Evolutionary conservation across 2,113 vertebrate species (phyloP), one percentile per base, ranked within the genome.

Genomic region (Hemichromis elongatus): DNA sequence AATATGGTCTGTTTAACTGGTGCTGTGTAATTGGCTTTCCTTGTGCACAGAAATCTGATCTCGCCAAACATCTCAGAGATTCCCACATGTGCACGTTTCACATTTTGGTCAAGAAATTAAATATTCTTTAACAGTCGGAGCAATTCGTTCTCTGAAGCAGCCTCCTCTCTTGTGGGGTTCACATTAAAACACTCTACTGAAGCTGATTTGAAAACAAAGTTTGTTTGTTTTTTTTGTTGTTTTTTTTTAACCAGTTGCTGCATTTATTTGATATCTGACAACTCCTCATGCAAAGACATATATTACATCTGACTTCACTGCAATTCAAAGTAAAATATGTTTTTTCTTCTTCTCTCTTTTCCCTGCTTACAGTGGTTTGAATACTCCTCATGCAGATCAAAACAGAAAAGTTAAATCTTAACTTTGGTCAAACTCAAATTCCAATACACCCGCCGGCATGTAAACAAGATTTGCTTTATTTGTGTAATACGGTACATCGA

Each of bases 201-300:
- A 80, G 81, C 83, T 83, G 77, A 90, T 63, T 79, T 54, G 45
- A 66, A 54, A 82, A 68, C 70, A 52, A 61, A 84, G 75, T 54
- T n/a, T n/a, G n/a, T n/a, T n/a, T n/a, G n/a, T n/a, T n/a, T n/a
- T n/a, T n/a, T n/a, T n/a, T n/a, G 30, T 87, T 84, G 6, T 21
- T 40, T 83, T 86, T 66, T 47, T 73, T 85, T 89, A 90, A 88
- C 84, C n/a, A 55, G 79, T 85, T 83, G 45, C 81, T 89, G 77
- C 89, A 90, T 83, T 88, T 88, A 88, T 93, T 93, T 94, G 91
- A 93, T 93, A 87, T 94, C 82, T 87, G 85, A 90, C 77, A 91
- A 87, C 86, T 87, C 33, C 50, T 89, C 90, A 92, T 82, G 87
- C 83, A 83, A 92, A 93, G 83, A 91, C 80, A 81, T 88, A 89